Conservation (phyloP, 2,113 vertebrate genomes). For the Ameiurus melas region DNA sequence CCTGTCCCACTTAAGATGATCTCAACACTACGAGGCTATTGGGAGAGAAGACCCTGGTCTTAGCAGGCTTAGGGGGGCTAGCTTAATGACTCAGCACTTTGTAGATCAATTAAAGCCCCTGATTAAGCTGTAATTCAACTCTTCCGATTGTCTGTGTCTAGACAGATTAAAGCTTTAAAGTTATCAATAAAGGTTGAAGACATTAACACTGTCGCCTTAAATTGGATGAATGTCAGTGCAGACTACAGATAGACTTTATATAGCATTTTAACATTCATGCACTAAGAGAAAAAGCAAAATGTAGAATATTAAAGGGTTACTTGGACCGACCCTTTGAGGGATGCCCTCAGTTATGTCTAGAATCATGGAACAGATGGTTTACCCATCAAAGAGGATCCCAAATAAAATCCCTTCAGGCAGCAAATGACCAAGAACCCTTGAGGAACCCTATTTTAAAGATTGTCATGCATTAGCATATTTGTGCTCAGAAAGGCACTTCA, state of each 20-base stretch:
- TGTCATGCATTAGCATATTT: background rate
- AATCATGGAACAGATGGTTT: background rate
- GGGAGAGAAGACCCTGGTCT: slow-evolving; percentile 33
- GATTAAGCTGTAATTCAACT: slow-evolving; percentile 64
- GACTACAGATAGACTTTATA: background rate
- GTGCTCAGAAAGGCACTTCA: background rate
- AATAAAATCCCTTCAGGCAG: background rate
- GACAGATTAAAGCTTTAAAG: slow-evolving; percentile 20
- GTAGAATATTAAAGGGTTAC: background rate
- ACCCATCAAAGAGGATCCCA: background rate
- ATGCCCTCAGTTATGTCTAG: background rate
- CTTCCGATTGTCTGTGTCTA: slow-evolving; percentile 37
- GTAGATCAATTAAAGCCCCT: slow-evolving; percentile 63
- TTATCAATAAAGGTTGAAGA: background rate
- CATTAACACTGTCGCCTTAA: slow-evolving; percentile 36
- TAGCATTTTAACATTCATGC: background rate
- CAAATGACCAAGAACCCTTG: background rate
- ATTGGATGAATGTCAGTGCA: background rate
- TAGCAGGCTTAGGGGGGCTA: slow-evolving; percentile 49
- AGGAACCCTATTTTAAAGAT: background rate
- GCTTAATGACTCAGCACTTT: slow-evolving; percentile 61
- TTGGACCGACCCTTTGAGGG: background rate
- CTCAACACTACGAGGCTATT: slow-evolving; percentile 13
- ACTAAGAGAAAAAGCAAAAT: background rate
- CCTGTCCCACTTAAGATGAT: slow-evolving; percentile 1